Percentiles rank a stretch among this genome's conserved stretches.
Evolutionary conservation across 2,113 vertebrate species (phyloP).

Genomic region (Brachyistius frenatus): DNA sequence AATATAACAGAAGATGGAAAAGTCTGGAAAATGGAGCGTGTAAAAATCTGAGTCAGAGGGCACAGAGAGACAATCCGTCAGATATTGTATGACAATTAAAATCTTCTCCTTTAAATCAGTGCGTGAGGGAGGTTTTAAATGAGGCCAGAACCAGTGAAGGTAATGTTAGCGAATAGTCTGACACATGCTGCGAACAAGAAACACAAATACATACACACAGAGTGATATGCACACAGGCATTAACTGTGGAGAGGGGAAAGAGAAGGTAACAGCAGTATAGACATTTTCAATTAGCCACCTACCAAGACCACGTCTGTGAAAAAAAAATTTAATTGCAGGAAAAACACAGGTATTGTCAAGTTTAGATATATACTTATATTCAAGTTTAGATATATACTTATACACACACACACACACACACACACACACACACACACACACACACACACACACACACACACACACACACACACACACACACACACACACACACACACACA

Average conservation of each 20-base stretch:
- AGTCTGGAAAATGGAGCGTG: constrained; percentile 17
- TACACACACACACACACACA: constrained; percentile 12
- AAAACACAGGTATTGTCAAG: constrained; percentile 59
- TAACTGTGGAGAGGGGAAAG: constrained; percentile 23
- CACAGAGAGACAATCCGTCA: not conserved
- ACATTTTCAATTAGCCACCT: constrained; percentile 79
- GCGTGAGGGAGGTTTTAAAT: constrained; percentile 30
- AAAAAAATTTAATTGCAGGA: constrained; percentile 57
- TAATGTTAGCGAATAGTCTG: constrained; percentile 42
- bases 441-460: constrained; percentile 19
- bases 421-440: not conserved
- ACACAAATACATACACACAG: constrained; percentile 19
- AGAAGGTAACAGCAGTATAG: constrained; percentile 68
- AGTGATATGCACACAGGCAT: not conserved
- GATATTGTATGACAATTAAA: constrained; percentile 2
- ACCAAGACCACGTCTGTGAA: constrained; percentile 75
- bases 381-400: not conserved
- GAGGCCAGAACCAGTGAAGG: constrained; percentile 42
- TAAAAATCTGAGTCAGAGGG: not conserved
- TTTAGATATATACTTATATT: not conserved
- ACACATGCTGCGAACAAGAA: constrained; percentile 52
- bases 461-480: constrained; percentile 20
- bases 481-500: not conserved
- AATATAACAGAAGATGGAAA: constrained; percentile 11
- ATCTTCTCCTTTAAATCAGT: not conserved